Evolutionary conservation across 64 coral and sea anemone species (phyloP).

Genomic region (Montipora efflorescens): DNA sequence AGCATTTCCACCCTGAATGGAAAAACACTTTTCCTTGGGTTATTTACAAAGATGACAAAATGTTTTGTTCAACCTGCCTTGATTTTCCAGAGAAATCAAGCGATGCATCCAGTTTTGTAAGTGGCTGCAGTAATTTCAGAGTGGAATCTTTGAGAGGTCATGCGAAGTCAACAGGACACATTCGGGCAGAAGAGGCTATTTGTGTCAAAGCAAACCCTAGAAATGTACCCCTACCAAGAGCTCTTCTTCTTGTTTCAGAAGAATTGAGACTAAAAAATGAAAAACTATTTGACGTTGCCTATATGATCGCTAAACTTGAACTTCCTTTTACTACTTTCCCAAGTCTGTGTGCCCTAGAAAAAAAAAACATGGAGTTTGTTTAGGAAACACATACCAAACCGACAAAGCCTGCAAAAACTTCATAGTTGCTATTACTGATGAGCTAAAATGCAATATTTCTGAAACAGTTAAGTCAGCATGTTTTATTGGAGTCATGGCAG

Average conservation of each 20-base stretch:
- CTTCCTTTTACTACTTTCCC: slow-evolving; percentile 26
- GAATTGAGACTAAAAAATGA: slow-evolving; percentile 41
- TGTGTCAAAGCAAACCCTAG: slow-evolving; percentile 14
- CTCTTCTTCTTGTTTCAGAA: neutral
- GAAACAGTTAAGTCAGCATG: slow-evolving; percentile 8
- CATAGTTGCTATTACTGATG: neutral
- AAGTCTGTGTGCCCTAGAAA: slow-evolving; percentile 26
- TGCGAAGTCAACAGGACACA: slow-evolving; percentile 18
- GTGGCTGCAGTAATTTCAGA: neutral
- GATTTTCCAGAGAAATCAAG: slow-evolving; percentile 26
- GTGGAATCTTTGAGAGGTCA: slow-evolving; percentile 8
- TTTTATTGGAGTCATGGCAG: slow-evolving; percentile 55
- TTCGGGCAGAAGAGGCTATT: slow-evolving; percentile 9
- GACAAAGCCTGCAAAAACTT: slow-evolving; percentile 56
- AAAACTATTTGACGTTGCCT: slow-evolving; percentile 61
- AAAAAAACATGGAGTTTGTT: slow-evolving; percentile 28
- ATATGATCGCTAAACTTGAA: slow-evolving; percentile 40
- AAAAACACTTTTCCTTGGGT: slow-evolving; percentile 57
- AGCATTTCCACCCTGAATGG: slow-evolving; percentile 41
- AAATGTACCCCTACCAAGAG: slow-evolving; percentile 50
- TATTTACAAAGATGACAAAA: slow-evolving; percentile 30
- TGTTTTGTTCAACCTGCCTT: slow-evolving; percentile 13
- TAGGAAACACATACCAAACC: slow-evolving; percentile 43
- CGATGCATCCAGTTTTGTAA: neutral
- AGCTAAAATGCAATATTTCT: neutral